Percentiles rank a stretch among this genome's conserved stretches.
Evolutionary conservation across 2,888 invertebrate species (phyloP).

Genomic region (Arctia plantaginis): DNA sequence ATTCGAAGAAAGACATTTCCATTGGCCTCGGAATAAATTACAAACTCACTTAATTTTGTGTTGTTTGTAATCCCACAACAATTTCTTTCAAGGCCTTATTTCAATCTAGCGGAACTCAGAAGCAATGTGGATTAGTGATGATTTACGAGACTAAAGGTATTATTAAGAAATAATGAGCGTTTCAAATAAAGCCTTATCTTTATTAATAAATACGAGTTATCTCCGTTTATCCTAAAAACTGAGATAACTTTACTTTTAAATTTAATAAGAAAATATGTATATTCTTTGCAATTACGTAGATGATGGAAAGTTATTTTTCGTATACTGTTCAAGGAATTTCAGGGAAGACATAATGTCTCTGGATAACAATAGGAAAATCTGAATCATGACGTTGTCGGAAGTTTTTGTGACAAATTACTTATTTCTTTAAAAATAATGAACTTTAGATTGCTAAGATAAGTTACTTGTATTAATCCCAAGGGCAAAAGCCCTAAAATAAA

Average conservation of each 20-base stretch:
- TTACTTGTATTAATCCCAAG: neutral
- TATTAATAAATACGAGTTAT: slow-evolving; percentile 44
- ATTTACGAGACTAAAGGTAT: slow-evolving; percentile 57
- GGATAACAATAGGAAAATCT: neutral
- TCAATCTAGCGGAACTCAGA: slow-evolving; percentile 60
- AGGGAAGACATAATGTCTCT: neutral
- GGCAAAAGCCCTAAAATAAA: no score
- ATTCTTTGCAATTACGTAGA: slow-evolving; percentile 18
- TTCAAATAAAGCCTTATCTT: slow-evolving; percentile 38
- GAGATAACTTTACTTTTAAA: slow-evolving; percentile 10
- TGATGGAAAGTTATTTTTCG: slow-evolving; percentile 9
- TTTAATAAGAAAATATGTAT: slow-evolving; percentile 15
- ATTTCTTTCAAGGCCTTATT: slow-evolving; percentile 69
- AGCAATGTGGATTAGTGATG: slow-evolving; percentile 59
- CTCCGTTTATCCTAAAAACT: slow-evolving; percentile 27
- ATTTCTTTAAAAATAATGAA: neutral
- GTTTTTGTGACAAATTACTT: neutral
- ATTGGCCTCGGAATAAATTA: slow-evolving; percentile 68
- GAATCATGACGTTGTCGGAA: neutral
- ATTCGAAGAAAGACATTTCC: slow-evolving; percentile 60
- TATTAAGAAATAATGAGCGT: slow-evolving; percentile 59
- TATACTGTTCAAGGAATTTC: neutral
- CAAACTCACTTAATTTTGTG: slow-evolving; percentile 70
- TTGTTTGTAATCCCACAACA: slow-evolving; percentile 71
- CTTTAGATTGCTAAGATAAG: neutral